Evolutionary conservation across 2,888 invertebrate species (phyloP).

Genomic region (Halictus quadricinctus): DNA sequence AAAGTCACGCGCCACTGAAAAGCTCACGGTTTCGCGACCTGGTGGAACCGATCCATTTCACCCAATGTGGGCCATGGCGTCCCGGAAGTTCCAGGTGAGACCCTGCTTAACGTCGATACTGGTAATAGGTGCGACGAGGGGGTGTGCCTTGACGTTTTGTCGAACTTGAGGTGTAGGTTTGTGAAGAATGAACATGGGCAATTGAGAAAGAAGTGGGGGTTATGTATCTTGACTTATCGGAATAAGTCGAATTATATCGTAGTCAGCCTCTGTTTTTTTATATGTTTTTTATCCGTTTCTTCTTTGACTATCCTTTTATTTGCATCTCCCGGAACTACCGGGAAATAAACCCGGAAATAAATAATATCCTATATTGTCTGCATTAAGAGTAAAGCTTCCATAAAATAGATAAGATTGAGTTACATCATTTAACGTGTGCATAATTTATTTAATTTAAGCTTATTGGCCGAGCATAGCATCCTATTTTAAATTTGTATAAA

Average conservation of each 20-base stretch:
- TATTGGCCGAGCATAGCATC: too few relatives aligned
- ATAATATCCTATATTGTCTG: neutral
- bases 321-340: too few relatives aligned
- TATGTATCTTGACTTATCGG: too few relatives aligned
- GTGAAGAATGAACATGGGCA: neutral
- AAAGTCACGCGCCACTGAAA: constrained; percentile 65
- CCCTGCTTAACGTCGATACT: constrained; percentile 13
- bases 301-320: too few relatives aligned
- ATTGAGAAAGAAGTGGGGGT: neutral
- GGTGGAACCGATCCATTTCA: constrained; percentile 18
- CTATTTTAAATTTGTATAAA: neutral
- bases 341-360: too few relatives aligned
- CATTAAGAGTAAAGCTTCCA: neutral
- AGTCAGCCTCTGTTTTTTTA: too few relatives aligned
- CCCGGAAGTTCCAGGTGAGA: constrained; percentile 56
- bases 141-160: constrained; percentile 11
- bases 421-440: too few relatives aligned
- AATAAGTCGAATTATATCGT: too few relatives aligned
- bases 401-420: neutral
- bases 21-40: constrained; percentile 23
- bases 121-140: constrained; percentile 30
- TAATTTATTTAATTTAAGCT: too few relatives aligned
- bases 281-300: too few relatives aligned
- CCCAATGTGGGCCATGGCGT: constrained; percentile 1
- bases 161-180: neutral